These are phyloP conservation scores for Cacoxenus indagator DNA, from an alignment of 2,888 invertebrate species.

Conservation along the genomic window DNA sequence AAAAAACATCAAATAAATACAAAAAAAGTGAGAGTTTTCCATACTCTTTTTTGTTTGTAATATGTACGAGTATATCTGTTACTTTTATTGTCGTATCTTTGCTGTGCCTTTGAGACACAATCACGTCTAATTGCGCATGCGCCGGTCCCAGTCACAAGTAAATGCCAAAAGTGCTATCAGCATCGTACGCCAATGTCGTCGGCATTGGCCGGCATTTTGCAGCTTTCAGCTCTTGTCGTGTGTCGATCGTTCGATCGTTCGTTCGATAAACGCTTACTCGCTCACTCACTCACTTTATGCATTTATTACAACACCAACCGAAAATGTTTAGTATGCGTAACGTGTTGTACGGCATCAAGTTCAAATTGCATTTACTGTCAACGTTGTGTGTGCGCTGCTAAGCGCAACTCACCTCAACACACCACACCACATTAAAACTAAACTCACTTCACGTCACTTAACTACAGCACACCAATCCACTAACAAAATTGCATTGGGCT, in stretches of 20 bases:
- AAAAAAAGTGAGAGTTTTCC: slow-evolving; percentile 63
- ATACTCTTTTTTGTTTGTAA: slow-evolving; percentile 34
- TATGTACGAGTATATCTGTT: slow-evolving; percentile 26
- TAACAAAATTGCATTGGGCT: background rate
- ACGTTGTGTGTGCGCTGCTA: slow-evolving; percentile 42
- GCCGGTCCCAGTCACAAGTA: no score
- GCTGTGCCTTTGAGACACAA: slow-evolving; percentile 51
- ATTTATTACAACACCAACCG: slow-evolving; percentile 29
- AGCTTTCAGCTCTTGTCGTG: slow-evolving; percentile 23
- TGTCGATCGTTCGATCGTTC: background rate
- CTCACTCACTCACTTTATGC: no score
- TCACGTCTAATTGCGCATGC: slow-evolving; percentile 63
- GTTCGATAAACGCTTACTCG: slow-evolving; percentile 27
- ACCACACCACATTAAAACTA: background rate
- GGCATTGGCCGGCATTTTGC: slow-evolving; percentile 30
- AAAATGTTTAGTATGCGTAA: slow-evolving; percentile 58
- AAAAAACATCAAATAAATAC: slow-evolving; percentile 32
- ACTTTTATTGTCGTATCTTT: slow-evolving; percentile 17
- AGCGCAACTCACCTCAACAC: background rate
- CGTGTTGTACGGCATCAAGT: slow-evolving; percentile 65
- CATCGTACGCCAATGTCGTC: slow-evolving; percentile 21
- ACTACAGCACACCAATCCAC: background rate
- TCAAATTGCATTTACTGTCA: slow-evolving; percentile 66
- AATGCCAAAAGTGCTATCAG: slow-evolving; percentile 20
- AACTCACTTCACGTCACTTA: background rate